Conservation (phyloP, 2,888 invertebrate species). For the Diplazon laetatorius region DNA sequence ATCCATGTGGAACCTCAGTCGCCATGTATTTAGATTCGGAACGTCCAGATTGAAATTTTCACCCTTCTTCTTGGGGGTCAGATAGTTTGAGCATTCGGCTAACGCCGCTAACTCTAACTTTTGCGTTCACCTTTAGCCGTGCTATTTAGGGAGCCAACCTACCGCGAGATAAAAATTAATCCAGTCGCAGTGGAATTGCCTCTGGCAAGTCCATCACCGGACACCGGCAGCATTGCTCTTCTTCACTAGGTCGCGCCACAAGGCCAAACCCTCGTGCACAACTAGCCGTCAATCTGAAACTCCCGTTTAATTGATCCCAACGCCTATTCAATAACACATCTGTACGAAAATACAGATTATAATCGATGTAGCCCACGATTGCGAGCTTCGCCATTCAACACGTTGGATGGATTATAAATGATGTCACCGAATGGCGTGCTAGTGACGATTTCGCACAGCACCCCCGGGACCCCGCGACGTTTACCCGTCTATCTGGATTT, state of each 20-base stretch:
- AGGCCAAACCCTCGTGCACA: background rate
- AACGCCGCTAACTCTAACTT: too few relatives aligned
- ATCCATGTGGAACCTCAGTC: background rate
- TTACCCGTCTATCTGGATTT: background rate
- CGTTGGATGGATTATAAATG: slow-evolving; percentile 15
- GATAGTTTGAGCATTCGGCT: too few relatives aligned
- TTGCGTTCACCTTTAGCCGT: too few relatives aligned
- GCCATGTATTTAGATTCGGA: too few relatives aligned
- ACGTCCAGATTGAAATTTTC: too few relatives aligned
- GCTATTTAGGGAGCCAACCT: too few relatives aligned
- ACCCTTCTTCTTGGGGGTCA: too few relatives aligned
- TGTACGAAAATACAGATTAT: slow-evolving; percentile 3
- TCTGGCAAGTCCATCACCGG: background rate
- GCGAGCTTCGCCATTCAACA: too few relatives aligned
- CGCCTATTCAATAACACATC: slow-evolving; percentile 13
- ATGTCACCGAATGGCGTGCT: slow-evolving; percentile 2
- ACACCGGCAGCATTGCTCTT: background rate
- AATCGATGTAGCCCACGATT: slow-evolving; percentile 1
- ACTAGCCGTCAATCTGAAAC: slow-evolving; percentile 25
- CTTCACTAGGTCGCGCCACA: background rate
- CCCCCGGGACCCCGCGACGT: background rate
- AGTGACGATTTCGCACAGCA: slow-evolving; percentile 5
- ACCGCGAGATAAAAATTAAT: too few relatives aligned
- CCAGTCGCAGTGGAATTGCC: background rate
- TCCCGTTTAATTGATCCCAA: slow-evolving; percentile 37